A percentile compares a stretch with the other conserved stretches of the same genome.
Evolutionary conservation across 2,113 vertebrate species (phyloP).

Genomic region (Pica pica): DNA sequence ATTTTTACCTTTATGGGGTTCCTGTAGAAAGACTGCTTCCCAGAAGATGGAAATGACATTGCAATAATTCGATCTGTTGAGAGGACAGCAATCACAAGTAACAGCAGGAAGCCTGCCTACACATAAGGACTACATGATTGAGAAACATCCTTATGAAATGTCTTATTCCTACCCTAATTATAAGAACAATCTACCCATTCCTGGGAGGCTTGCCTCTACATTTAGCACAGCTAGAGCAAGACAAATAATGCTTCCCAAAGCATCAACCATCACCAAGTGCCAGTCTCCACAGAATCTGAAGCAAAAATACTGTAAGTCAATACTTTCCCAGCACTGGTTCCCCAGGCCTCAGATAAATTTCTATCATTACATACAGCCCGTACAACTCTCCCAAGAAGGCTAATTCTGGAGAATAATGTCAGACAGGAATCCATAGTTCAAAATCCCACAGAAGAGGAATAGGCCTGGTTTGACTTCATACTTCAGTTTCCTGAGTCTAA

Average conservation of each 20-base stretch:
- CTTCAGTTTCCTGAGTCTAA: background rate
- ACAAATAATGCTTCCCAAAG: background rate
- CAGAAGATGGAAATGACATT: constrained; percentile 97
- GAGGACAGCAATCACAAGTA: background rate
- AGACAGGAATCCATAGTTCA: background rate
- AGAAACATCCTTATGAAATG: background rate
- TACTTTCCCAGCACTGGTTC: background rate
- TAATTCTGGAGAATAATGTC: background rate
- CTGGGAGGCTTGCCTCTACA: background rate
- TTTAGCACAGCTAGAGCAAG: background rate
- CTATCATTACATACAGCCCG: background rate
- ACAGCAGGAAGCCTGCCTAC: background rate
- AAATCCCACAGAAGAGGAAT: background rate
- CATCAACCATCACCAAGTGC: background rate
- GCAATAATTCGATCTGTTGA: constrained; percentile 89
- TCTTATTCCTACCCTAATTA: background rate
- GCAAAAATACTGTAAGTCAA: background rate
- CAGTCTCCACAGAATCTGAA: background rate
- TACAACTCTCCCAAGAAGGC: background rate
- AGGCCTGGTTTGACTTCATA: background rate
- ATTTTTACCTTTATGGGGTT: constrained; percentile 87
- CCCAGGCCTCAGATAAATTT: background rate
- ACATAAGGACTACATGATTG: background rate
- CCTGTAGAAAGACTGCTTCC: constrained; percentile 91
- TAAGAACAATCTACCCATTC: background rate